Percentiles rank a stretch among this genome's conserved stretches.
Conservation (phyloP, 2,113 vertebrate species). For the Galeopterus variegatus region DNA sequence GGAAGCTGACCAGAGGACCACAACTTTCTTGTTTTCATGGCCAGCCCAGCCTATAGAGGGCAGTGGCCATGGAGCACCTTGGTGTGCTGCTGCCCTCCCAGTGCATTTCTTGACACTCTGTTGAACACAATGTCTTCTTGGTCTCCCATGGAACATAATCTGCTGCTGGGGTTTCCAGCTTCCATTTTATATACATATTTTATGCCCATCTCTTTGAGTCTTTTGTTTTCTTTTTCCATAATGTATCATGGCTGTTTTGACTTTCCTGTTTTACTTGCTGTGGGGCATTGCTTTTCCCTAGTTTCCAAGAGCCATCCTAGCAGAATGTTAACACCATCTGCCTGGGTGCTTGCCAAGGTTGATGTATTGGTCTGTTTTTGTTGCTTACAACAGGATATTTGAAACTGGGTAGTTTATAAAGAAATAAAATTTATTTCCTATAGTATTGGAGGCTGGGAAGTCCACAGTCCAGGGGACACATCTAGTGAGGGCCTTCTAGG, state of each 20-base stretch:
- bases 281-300: not conserved
- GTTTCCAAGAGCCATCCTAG: not conserved
- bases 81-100: not conserved
- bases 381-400: no score
- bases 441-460: no score
- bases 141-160: not conserved
- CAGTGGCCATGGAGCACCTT: not conserved
- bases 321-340: not conserved
- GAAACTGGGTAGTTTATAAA: no score
- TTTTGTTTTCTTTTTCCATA: not conserved
- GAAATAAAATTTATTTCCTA: no score
- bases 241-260: not conserved
- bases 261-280: not conserved
- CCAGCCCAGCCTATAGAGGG: not conserved
- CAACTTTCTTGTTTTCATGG: not conserved
- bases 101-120: not conserved
- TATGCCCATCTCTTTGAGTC: not conserved
- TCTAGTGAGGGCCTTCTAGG: no score
- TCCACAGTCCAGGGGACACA: no score
- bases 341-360: not conserved
- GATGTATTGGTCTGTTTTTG: not conserved
- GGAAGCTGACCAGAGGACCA: conserved; percentile 37
- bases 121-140: not conserved
- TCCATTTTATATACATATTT: not conserved
- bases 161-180: not conserved